Percentiles rank a stretch among this genome's conserved stretches.
Conservation (phyloP, 2,113 vertebrate species). For the Pleuronectes platessa region DNA sequence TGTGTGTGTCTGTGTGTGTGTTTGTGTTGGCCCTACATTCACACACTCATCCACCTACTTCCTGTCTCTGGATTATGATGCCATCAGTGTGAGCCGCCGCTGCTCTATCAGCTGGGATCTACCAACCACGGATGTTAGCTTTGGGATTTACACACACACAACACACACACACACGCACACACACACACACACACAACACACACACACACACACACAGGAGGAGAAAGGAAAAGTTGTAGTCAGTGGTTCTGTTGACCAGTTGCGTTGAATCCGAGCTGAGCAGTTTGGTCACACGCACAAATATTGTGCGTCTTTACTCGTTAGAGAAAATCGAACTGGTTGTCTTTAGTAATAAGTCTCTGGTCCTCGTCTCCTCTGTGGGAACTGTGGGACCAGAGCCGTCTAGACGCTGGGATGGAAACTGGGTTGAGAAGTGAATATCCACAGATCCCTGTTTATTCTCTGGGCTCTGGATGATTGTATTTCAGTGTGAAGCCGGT, state of each 20-base stretch:
- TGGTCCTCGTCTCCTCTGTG: not conserved
- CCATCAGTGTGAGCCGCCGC: conserved; percentile 39
- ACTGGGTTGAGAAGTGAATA: no score
- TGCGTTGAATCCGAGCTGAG: conserved; percentile 32
- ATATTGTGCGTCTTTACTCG: not conserved
- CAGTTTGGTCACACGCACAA: not conserved
- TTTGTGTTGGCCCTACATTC: conserved; percentile 17
- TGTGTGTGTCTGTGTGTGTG: conserved; percentile 13
- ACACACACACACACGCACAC: conserved; percentile 27
- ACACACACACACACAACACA: conserved; percentile 27
- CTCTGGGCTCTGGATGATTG: conserved; percentile 12
- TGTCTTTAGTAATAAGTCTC: not conserved
- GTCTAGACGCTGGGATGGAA: conserved; percentile 7
- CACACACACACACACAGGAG: conserved; percentile 25
- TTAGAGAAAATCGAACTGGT: no score
- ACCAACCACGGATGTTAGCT: conserved; percentile 59
- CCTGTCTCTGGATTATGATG: conserved; percentile 71
- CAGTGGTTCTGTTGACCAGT: conserved; percentile 57
- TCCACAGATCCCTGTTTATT: not conserved
- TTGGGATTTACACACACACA: conserved; percentile 53
- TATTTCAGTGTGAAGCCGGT: not conserved
- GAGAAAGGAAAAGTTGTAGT: conserved; percentile 41
- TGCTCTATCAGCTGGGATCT: conserved; percentile 60
- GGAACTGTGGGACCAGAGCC: not conserved
- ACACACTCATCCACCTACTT: conserved; percentile 43